phyloP scores from a whole-genome alignment of 2,797 vertebrate genomes.

The Hozukius guyotensis region DNA sequence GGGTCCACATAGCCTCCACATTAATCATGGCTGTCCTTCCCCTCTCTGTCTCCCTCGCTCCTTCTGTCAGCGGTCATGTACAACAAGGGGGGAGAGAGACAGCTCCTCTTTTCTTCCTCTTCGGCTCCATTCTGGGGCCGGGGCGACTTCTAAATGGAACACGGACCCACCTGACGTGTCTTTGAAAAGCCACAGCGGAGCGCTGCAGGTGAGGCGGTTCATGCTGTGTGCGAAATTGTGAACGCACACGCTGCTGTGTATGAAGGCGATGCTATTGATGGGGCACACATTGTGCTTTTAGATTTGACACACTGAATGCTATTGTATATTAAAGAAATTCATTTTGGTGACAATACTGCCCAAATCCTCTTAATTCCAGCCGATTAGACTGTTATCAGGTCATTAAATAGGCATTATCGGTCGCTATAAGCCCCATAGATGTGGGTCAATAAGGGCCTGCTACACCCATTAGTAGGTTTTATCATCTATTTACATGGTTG shows the following conservation, averaged over 20 bases:
- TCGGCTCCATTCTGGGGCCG: conserved; percentile 16
- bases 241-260: background rate
- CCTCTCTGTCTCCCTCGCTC: conserved; percentile 58
- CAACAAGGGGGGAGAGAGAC: conserved; percentile 44
- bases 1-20: conserved; percentile 69
- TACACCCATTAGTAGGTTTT: too few relatives aligned
- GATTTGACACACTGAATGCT: background rate
- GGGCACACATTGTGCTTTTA: background rate
- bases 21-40: conserved; percentile 71
- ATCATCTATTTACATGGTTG: too few relatives aligned
- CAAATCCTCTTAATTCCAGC: background rate
- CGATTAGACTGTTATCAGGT: too few relatives aligned
- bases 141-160: conserved; percentile 43
- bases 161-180: background rate
- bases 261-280: background rate
- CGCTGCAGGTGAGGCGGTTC: conserved; percentile 31
- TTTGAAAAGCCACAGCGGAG: conserved; percentile 23
- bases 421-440: too few relatives aligned
- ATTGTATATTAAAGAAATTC: background rate
- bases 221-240: background rate
- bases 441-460: too few relatives aligned
- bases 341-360: background rate
- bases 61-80: conserved; percentile 67
- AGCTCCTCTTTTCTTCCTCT: conserved; percentile 41
- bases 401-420: too few relatives aligned